Evolutionary conservation across 2,113 vertebrate species (phyloP).

Genomic region (Apeltes quadracus): DNA sequence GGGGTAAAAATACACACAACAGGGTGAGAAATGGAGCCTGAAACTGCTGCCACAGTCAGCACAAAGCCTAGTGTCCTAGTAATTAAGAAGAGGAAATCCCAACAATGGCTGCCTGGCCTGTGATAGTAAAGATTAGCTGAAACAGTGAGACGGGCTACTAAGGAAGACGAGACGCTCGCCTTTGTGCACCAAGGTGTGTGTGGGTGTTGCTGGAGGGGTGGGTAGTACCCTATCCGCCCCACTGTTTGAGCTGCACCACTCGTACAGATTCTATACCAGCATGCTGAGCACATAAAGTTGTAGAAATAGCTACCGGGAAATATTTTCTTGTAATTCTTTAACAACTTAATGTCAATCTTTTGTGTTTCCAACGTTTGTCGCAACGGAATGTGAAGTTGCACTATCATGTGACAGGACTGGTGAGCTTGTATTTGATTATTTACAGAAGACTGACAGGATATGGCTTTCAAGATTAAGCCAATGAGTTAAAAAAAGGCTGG

Average conservation of each 20-base stretch:
- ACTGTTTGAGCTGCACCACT: background rate
- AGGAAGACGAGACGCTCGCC: constrained; percentile 69
- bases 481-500: constrained; percentile 5
- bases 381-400: constrained; percentile 12
- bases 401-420: constrained; percentile 34
- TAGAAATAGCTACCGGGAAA: background rate
- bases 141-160: constrained; percentile 53
- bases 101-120: constrained; percentile 60
- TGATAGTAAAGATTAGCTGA: constrained; percentile 71
- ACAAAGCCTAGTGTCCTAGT: constrained; percentile 63
- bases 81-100: constrained; percentile 74
- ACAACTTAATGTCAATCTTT: background rate
- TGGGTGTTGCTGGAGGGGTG: constrained; percentile 50
- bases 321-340: constrained; percentile 19
- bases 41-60: constrained; percentile 56
- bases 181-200: constrained; percentile 52
- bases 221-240: constrained; percentile 33
- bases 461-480: constrained; percentile 20
- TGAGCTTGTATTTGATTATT: constrained; percentile 43
- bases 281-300: background rate
- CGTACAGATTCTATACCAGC: background rate
- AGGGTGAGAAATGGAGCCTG: constrained; percentile 63
- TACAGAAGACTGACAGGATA: constrained; percentile 42
- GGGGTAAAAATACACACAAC: constrained; percentile 48
- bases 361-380: constrained; percentile 27